A percentile compares a stretch with the other conserved stretches of the same genome.
These are phyloP conservation scores for Clinocottus analis DNA, from an alignment of 2,113 vertebrate species.

Conservation along the genomic window DNA sequence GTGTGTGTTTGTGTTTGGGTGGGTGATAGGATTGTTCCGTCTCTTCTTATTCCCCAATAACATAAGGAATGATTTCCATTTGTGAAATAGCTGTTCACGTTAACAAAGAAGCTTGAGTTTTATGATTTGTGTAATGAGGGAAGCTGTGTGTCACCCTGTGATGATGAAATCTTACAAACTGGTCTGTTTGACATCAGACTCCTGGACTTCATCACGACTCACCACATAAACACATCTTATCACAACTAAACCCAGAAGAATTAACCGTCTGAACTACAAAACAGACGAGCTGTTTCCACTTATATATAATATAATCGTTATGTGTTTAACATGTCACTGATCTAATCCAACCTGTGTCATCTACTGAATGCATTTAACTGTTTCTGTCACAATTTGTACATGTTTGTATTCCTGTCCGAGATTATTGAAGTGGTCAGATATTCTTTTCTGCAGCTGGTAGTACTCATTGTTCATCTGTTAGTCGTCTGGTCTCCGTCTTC, in stretches of 20 bases:
- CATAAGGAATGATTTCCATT: constrained; percentile 24
- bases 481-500: constrained; percentile 37
- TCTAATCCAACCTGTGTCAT: constrained; percentile 52
- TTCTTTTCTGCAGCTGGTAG: constrained; percentile 60
- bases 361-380: constrained; percentile 33
- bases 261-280: constrained; percentile 28
- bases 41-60: not conserved
- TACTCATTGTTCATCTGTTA: constrained; percentile 48
- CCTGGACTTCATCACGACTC: constrained; percentile 22
- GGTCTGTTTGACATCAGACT: constrained; percentile 41
- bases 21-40: not conserved
- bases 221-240: constrained; percentile 38
- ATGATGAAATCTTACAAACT: constrained; percentile 29
- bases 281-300: constrained; percentile 29
- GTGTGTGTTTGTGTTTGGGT: not conserved
- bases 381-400: constrained; percentile 22
- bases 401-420: constrained; percentile 36
- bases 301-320: constrained; percentile 21
- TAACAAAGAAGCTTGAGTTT: constrained; percentile 35
- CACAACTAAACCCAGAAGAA: constrained; percentile 27
- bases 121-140: not conserved
- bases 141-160: constrained; percentile 13
- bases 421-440: constrained; percentile 57
- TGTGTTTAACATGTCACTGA: constrained; percentile 59
- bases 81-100: constrained; percentile 20